phyloP scores from a whole-genome alignment of 2,888 invertebrate species.

The Stegophylla sp. region DNA sequence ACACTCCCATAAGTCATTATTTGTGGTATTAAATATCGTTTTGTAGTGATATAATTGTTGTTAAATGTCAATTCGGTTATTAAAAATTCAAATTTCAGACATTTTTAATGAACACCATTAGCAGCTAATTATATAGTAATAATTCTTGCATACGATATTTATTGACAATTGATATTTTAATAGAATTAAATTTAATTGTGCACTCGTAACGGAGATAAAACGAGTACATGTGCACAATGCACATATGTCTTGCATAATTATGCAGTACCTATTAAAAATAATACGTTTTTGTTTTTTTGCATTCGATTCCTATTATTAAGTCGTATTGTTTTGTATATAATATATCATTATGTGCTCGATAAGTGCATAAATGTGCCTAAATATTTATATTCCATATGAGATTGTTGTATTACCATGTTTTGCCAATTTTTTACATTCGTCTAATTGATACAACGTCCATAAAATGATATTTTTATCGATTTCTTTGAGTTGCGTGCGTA shows the following conservation, averaged over 20 bases:
- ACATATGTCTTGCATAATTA: too few relatives aligned
- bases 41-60: neutral
- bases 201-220: slow-evolving; percentile 9
- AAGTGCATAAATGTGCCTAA: neutral
- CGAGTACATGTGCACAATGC: neutral
- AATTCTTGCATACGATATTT: neutral
- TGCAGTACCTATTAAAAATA: neutral
- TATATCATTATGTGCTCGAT: neutral
- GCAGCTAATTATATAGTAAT: neutral
- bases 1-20: neutral
- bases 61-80: neutral
- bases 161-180: slow-evolving; percentile 20
- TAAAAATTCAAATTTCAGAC: slow-evolving; percentile 20
- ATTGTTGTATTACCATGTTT: slow-evolving; percentile 2
- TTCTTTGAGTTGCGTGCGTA: slow-evolving; percentile 38
- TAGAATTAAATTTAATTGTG: slow-evolving; percentile 13
- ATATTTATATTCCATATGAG: neutral
- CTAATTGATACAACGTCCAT: slow-evolving; percentile 3
- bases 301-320: too few relatives aligned
- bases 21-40: neutral
- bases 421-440: slow-evolving; percentile 15
- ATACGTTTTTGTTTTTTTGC: neutral
- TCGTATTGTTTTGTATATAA: too few relatives aligned
- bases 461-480: slow-evolving; percentile 47
- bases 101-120: slow-evolving; percentile 28